phyloP scores from a whole-genome alignment of 2,797 vertebrate genomes.

The Pseudochirops cupreus region DNA sequence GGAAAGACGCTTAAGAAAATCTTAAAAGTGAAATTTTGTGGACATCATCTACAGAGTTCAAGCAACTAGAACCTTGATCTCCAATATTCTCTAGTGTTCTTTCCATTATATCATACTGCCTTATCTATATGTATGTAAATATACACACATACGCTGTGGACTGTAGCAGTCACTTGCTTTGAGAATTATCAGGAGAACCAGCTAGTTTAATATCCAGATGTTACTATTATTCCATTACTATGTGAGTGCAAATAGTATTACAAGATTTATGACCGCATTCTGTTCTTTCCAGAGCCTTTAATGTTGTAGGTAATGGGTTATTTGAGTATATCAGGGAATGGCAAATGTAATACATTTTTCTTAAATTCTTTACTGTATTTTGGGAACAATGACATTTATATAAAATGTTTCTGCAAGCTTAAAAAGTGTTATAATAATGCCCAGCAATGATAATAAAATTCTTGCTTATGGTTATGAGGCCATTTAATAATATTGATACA shows the following conservation, averaged over 20 bases:
- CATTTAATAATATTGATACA: background rate
- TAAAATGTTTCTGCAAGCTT: conserved; percentile 12
- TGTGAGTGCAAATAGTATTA: background rate
- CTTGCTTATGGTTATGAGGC: background rate
- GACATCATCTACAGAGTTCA: background rate
- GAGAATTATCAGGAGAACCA: background rate
- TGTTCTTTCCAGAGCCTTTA: background rate
- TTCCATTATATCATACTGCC: background rate
- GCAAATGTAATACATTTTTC: conserved; percentile 1
- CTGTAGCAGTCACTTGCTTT: background rate
- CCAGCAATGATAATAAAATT: background rate
- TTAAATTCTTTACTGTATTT: background rate
- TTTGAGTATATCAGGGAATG: conserved; percentile 13
- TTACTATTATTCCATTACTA: conserved; percentile 24
- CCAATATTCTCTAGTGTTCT: background rate
- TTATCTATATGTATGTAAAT: fast-evolving
- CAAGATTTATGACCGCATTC: conserved; percentile 3
- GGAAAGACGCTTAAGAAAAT: background rate
- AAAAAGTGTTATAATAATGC: background rate
- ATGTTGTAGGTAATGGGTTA: background rate
- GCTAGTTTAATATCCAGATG: background rate
- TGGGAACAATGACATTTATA: conserved; percentile 13
- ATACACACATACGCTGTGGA: background rate
- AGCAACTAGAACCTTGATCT: background rate
- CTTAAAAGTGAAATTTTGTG: background rate